Percentiles rank a stretch among this genome's conserved stretches.
Evolutionary conservation across 2,888 invertebrate genomes (phyloP).

Genomic region (Mesoligia furuncula): DNA sequence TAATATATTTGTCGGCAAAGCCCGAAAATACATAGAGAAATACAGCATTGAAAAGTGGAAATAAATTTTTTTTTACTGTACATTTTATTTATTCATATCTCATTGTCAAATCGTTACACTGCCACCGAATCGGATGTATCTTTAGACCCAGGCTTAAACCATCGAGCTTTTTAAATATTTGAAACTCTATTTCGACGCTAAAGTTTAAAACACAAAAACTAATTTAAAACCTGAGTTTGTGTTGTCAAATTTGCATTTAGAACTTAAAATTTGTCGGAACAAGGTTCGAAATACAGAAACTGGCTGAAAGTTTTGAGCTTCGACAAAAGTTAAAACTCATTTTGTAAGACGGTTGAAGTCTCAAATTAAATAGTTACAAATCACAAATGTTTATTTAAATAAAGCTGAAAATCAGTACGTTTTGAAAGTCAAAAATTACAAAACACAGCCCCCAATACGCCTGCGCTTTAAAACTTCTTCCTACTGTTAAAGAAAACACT

Average conservation of each 20-base stretch:
- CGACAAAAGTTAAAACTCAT: no score
- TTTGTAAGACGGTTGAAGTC: no score
- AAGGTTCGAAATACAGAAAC: no score
- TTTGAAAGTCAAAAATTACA: not conserved
- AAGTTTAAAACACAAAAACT: no score
- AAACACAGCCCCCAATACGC: not conserved
- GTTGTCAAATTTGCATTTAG: no score
- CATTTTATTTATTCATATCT: not conserved
- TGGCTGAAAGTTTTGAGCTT: no score
- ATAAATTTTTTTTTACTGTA: no score
- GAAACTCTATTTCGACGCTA: no score
- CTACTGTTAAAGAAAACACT: not conserved
- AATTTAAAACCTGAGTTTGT: no score
- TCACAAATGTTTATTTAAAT: not conserved
- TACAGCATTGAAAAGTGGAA: not conserved
- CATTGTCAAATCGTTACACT: not conserved
- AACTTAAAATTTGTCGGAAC: no score
- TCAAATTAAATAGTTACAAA: not conserved
- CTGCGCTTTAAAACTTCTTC: not conserved
- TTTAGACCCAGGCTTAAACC: no score
- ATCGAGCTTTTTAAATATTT: no score
- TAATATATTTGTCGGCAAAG: not conserved
- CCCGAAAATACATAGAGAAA: not conserved
- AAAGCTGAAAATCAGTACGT: not conserved
- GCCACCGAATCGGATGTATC: not conserved